phyloP scores from a whole-genome alignment of 2,113 vertebrate genomes.

The Genyomyrus donnyi region DNA sequence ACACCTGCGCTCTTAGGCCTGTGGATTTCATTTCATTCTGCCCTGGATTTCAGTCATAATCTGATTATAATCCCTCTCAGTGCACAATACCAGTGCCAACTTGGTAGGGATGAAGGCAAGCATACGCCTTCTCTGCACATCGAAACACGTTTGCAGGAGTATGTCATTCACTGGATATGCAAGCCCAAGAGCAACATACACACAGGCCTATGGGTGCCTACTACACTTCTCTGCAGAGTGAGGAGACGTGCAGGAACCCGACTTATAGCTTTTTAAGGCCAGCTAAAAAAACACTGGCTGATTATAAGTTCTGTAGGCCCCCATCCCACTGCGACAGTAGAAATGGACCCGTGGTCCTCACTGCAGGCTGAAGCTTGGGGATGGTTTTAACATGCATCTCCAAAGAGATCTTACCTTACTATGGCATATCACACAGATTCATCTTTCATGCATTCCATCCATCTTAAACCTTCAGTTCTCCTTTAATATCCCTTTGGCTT shows the following conservation, averaged over 20 bases:
- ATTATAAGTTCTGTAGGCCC: not conserved
- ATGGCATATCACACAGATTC: not conserved
- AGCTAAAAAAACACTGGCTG: not conserved
- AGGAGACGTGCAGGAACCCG: not conserved
- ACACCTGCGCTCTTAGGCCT: not conserved
- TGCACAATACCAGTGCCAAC: not conserved
- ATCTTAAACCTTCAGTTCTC: not conserved
- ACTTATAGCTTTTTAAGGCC: not conserved
- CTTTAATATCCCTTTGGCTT: not conserved
- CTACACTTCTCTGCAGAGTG: not conserved
- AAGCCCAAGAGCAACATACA: not conserved
- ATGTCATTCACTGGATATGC: not conserved
- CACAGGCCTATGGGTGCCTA: not conserved
- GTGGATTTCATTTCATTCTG: not conserved
- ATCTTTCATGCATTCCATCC: not conserved
- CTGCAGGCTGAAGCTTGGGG: not conserved
- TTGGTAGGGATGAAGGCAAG: not conserved
- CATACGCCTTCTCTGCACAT: not conserved
- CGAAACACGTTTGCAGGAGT: not conserved
- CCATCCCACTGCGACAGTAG: not conserved
- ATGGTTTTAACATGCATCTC: not conserved
- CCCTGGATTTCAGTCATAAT: slow-evolving; percentile 2
- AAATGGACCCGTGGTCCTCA: not conserved
- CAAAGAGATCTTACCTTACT: not conserved
- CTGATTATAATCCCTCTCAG: not conserved